These are phyloP conservation scores for Eurytoma adleriae DNA, from an alignment of 2,888 invertebrate genomes.

Conservation along the genomic window DNA sequence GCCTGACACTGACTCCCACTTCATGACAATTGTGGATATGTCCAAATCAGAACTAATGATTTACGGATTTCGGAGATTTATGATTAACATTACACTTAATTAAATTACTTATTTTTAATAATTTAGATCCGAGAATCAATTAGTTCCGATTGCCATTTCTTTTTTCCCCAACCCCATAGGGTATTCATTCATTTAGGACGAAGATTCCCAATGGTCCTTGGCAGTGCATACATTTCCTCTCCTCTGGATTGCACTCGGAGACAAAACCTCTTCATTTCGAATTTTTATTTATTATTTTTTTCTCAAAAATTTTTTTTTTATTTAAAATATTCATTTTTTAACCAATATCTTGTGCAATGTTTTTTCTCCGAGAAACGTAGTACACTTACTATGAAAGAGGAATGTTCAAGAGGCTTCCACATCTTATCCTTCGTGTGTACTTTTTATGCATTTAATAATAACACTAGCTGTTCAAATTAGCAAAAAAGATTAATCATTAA, in stretches of 20 bases:
- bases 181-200: constrained; percentile 41
- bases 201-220: constrained; percentile 46
- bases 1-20: constrained; percentile 60
- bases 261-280: constrained; percentile 42
- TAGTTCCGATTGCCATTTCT: constrained; percentile 28
- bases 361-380: constrained; percentile 45
- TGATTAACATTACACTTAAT: too few relatives aligned
- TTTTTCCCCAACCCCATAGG: constrained; percentile 36
- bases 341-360: constrained; percentile 5
- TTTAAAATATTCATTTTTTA: not conserved
- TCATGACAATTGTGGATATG: constrained; percentile 16
- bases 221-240: constrained; percentile 43
- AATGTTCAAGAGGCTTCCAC: constrained; percentile 40
- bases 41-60: constrained; percentile 48
- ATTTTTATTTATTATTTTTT: constrained; percentile 7
- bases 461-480: constrained; percentile 5
- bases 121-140: not conserved
- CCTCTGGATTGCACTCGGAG: constrained; percentile 46
- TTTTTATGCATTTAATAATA: constrained; percentile 6
- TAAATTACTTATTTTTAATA: too few relatives aligned
- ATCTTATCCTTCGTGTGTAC: constrained; percentile 13
- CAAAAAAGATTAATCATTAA: not conserved
- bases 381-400: constrained; percentile 8
- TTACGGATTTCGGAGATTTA: too few relatives aligned
- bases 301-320: not conserved